phyloP scores from a whole-genome alignment of 2,113 vertebrate genomes.

The Cryptomyrus ogoouensis region DNA sequence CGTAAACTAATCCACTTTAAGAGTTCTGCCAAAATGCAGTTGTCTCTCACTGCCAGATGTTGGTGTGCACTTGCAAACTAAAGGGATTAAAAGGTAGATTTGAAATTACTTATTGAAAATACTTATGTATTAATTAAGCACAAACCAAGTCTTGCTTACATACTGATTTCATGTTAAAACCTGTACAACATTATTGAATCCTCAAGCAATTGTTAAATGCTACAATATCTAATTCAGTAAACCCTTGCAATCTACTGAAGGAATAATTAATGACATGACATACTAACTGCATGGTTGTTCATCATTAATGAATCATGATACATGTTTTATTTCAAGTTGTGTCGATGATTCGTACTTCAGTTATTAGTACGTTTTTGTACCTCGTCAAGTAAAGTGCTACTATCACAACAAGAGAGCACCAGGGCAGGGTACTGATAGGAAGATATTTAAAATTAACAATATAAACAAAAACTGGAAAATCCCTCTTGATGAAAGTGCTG shows the following conservation, averaged over 20 bases:
- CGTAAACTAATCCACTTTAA: not conserved
- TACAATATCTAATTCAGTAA: not conserved
- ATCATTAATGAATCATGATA: not conserved
- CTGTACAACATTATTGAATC: not conserved
- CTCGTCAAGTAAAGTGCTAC: not conserved
- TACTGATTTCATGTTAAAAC: not conserved
- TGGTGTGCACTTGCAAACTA: not conserved
- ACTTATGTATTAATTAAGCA: not conserved
- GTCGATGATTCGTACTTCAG: not conserved
- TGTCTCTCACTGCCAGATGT: not conserved
- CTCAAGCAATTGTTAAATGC: not conserved
- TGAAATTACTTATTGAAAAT: too few relatives aligned
- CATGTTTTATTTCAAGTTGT: not conserved
- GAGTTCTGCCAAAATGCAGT: not conserved
- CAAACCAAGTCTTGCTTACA: not conserved
- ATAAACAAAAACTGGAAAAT: not conserved
- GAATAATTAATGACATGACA: not conserved
- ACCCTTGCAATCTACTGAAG: not conserved
- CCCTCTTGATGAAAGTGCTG: not conserved
- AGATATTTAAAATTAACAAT: not conserved
- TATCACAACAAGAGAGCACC: not conserved
- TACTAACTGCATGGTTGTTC: not conserved
- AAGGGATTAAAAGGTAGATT: not conserved
- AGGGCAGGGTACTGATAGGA: not conserved
- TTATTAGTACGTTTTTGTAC: not conserved